Conservation (phyloP, 2,113 vertebrate species). For the Poecile atricapillus region DNA sequence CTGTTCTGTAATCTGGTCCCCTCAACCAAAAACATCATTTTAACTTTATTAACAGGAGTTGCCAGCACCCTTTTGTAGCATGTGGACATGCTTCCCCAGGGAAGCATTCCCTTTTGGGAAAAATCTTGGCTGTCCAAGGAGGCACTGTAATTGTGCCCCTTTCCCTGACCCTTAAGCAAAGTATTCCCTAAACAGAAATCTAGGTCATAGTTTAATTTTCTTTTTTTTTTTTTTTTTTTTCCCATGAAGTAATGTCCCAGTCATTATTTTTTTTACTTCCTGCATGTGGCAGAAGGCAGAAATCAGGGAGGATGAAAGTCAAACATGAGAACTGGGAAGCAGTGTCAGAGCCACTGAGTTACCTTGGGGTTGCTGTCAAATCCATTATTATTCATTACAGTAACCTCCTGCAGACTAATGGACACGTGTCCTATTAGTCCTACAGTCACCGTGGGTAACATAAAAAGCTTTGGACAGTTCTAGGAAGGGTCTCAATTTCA, state of each 20-base stretch:
- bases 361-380: constrained; percentile 46
- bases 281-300: background rate
- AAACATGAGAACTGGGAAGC: background rate
- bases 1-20: background rate
- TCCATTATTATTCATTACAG: constrained; percentile 3
- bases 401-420: background rate
- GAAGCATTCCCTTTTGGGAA: background rate
- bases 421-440: background rate
- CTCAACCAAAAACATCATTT: accelerated
- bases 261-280: background rate
- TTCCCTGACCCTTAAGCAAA: background rate
- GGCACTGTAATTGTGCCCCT: background rate
- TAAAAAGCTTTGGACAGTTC: constrained; percentile 21
- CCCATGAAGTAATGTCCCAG: background rate
- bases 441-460: background rate
- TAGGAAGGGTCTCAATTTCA: background rate
- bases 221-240: accelerated
- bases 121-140: background rate
- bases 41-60: background rate
- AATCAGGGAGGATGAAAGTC: background rate
- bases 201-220: background rate
- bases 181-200: background rate
- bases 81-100: background rate
- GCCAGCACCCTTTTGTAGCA: background rate
- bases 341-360: constrained; percentile 14